A percentile compares a stretch with the other conserved stretches of the same genome.
These are phyloP conservation scores for Sander vitreus DNA, from an alignment of 2,113 vertebrate genomes.

Conservation along the genomic window DNA sequence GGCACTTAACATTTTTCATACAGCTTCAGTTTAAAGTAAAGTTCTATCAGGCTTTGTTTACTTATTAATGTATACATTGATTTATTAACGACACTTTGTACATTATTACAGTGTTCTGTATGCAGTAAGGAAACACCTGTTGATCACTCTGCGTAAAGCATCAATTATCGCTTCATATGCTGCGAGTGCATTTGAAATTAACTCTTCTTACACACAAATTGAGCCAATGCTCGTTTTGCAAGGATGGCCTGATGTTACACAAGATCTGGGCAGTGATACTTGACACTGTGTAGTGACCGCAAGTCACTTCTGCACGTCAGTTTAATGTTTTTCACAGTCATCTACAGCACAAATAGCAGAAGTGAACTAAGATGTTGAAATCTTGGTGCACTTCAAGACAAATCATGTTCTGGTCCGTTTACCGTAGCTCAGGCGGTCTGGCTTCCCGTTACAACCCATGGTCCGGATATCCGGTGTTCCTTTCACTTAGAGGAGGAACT, in stretches of 20 bases:
- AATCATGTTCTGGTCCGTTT: constrained; percentile 72
- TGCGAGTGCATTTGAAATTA: neutral
- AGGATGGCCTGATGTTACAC: constrained; percentile 66
- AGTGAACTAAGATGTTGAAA: constrained; percentile 81
- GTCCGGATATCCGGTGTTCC: constrained; percentile 68
- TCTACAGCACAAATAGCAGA: constrained; percentile 77
- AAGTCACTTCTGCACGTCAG: constrained; percentile 77
- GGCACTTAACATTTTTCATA: neutral
- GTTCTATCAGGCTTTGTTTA: neutral
- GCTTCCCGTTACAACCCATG: constrained; percentile 75
- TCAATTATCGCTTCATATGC: neutral
- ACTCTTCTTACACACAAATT: neutral
- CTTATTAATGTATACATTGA: neutral
- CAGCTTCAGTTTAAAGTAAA: neutral
- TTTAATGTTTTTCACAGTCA: constrained; percentile 70
- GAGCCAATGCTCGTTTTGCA: constrained; percentile 64
- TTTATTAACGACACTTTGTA: neutral
- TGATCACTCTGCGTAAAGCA: neutral
- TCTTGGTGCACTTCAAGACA: constrained; percentile 74
- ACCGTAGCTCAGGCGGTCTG: constrained; percentile 71
- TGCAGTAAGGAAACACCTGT: neutral
- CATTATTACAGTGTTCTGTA: neutral
- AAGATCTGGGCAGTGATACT: constrained; percentile 69
- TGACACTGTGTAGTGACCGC: constrained; percentile 75
- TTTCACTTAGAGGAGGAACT: constrained; percentile 61